phyloP scores from a whole-genome alignment of 2,888 invertebrate genomes.

The Opisthograptis luteolata region DNA sequence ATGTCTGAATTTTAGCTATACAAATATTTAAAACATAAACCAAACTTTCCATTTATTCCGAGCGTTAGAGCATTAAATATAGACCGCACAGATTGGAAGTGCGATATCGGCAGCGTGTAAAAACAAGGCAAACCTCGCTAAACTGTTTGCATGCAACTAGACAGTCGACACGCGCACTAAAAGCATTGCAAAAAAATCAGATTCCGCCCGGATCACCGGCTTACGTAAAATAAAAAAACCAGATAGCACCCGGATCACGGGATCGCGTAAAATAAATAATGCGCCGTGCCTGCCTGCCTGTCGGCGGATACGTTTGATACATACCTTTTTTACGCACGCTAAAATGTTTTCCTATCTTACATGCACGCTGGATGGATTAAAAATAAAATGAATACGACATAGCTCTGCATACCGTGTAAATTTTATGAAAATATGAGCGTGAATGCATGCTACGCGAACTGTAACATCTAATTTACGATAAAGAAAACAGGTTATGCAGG shows the following conservation, averaged over 20 bases:
- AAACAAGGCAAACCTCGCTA: slow-evolving; percentile 61
- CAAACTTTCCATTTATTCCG: not conserved
- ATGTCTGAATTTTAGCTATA: no score
- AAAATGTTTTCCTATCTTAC: slow-evolving; percentile 45
- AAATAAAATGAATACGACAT: not conserved
- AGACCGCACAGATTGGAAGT: slow-evolving; percentile 17
- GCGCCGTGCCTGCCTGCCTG: slow-evolving; percentile 63
- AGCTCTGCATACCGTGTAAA: not conserved
- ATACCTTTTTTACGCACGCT: slow-evolving; percentile 47
- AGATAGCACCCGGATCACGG: slow-evolving; percentile 54
- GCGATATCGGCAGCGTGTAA: slow-evolving; percentile 30
- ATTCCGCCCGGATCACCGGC: slow-evolving; percentile 54
- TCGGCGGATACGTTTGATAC: slow-evolving; percentile 55
- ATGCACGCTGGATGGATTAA: slow-evolving; percentile 1
- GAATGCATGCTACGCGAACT: not conserved
- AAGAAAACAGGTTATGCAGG: no score
- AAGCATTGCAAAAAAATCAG: slow-evolving; percentile 59
- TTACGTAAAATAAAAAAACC: slow-evolving; percentile 26
- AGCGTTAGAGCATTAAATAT: slow-evolving; percentile 23
- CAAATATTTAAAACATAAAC: no score
- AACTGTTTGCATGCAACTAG: slow-evolving; percentile 71
- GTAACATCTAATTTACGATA: no score
- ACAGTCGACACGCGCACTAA: slow-evolving; percentile 56
- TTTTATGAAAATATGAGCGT: no score
- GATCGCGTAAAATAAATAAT: slow-evolving; percentile 75